phyloP scores from a whole-genome alignment of 2,797 vertebrate species.

The Acanthornis magna region DNA sequence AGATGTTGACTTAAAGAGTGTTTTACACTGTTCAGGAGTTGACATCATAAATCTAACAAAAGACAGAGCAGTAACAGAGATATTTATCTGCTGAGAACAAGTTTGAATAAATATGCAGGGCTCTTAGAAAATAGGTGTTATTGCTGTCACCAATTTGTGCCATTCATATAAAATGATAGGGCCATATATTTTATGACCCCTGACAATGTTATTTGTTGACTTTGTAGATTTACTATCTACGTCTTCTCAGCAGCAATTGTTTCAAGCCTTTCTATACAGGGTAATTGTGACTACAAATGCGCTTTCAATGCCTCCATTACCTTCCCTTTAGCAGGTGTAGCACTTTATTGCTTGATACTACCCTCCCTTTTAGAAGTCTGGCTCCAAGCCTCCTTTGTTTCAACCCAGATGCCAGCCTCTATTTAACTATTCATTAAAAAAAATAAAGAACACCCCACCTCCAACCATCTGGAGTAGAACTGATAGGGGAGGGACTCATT shows the following conservation, averaged over 20 bases:
- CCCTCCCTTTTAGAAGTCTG: slow-evolving; percentile 57
- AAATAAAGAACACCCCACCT: slow-evolving; percentile 4
- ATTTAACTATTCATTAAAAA: slow-evolving; percentile 68
- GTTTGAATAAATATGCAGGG: not conserved
- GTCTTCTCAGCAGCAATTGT: not conserved
- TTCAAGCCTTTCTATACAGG: slow-evolving; percentile 25
- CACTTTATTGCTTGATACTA: slow-evolving; percentile 50
- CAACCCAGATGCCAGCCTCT: slow-evolving; percentile 68
- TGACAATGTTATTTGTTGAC: slow-evolving; percentile 1
- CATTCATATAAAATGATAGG: not conserved
- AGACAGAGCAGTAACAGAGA: not conserved
- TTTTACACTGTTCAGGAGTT: not conserved
- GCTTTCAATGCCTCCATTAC: slow-evolving; percentile 55
- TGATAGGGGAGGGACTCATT: slow-evolving; percentile 59
- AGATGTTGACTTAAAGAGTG: not conserved
- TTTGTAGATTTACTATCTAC: slow-evolving; percentile 1
- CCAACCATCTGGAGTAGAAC: slow-evolving; percentile 74
- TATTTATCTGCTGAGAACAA: not conserved
- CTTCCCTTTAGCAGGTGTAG: slow-evolving; percentile 69
- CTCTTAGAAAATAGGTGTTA: not conserved
- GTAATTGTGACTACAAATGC: slow-evolving; percentile 23
- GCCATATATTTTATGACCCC: not conserved
- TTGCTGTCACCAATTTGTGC: not conserved
- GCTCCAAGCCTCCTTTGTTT: slow-evolving; percentile 75
- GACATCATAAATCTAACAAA: slow-evolving; percentile 1